Evolutionary conservation across 2,113 vertebrate species (phyloP), one percentile per base, ranked within the genome.

Genomic region (Taxidea taxus): DNA sequence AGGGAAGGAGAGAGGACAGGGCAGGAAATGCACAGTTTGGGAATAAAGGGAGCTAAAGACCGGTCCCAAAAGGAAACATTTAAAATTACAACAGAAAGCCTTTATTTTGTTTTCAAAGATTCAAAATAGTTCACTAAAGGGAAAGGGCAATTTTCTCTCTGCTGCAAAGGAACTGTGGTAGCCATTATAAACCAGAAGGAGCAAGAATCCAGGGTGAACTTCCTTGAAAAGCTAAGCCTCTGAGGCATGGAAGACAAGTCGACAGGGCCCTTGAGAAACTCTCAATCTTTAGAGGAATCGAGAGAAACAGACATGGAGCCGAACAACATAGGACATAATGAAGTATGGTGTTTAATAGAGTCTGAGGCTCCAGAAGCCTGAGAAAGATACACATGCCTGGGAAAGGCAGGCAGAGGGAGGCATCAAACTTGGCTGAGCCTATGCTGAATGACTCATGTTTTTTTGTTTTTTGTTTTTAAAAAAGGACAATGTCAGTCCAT

Each of bases 61-160:
- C 31, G 42, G 47, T 34, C 37, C 60, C 82, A 54, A 42, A 81
- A 74, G 21, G 78, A 89, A 89, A 49, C 23, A 1, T 54, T 42
- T 42, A 84, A 83, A 81, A 96, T 89, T 21, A 21, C 31, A 84
- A 66, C 70, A 92, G 49, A 90, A 97, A 82, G 39, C 20, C 58
- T 16, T 81, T 7, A 8, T 34, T 89, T 88, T 62, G 27, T 83
- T 81, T 85, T 51, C 91, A 66, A 2, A 54, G 23, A 89, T 14
- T 37, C 47, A 74, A 39, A 91, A 72, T 2, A 80, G 58, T 49
- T 74, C 20, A 64, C 49, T 81, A 58, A 21, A 42, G 16, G 54
- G n/a, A 72, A 6, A 44, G 39, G 6, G 56, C 3, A 44, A 6
- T 78, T 44, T 56, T 18, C 5, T 27, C 83, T 93, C 4, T 51